Base-by-base conservation (phyloP, 2,888 invertebrate genomes). In the Tigriopus californicus region DNA sequence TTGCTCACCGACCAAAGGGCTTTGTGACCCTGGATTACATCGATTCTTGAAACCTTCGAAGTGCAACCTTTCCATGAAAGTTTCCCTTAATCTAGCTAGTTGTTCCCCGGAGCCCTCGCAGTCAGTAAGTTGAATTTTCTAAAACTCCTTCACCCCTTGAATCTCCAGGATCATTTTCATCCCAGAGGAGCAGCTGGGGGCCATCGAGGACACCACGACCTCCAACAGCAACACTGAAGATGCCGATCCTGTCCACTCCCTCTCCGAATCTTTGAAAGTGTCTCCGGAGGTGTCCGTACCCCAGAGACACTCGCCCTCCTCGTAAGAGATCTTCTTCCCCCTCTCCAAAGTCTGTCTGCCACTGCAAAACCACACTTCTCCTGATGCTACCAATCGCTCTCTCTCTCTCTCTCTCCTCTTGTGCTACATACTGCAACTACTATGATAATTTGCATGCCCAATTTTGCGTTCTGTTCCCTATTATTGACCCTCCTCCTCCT, bases 91-190 rank as follows among this genome's bases (percentile, higher is more conserved):
- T 33, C 33, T 33, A 33, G 33, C 33, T 33, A 33, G 33, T 33
- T 33, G 33, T 5, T 33, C 33, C 33, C 33, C 33, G 33, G 33
- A 33, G 3, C 33, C 33, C 33, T 33, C 33, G 8, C 33, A 33
- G 33, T 33, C 33, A 33, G 33, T 33, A 33, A 33, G 33, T 33
- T 33, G 4, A 33, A 8, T 33, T 33, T 33, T 33, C 33, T 33
- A 33, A 33, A 33, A 33, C 3, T 3, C 33, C 8, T 33, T 33
- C 33, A 33, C 33, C 33, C 33, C 33, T 33, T 33, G 33, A 33
- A 33, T 33, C 33, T 53, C n/a, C 40, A 58, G 58, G 44, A 58
- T 58, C 48, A 25, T 58, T n/a, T 58, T 58, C 46, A 41, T 58
- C 33, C 58, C 58, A 8, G 58, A 58, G 49, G 58, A 58, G 24